Conservation (phyloP, 2,797 vertebrate genomes). For the Urocyon cinereoargenteus region DNA sequence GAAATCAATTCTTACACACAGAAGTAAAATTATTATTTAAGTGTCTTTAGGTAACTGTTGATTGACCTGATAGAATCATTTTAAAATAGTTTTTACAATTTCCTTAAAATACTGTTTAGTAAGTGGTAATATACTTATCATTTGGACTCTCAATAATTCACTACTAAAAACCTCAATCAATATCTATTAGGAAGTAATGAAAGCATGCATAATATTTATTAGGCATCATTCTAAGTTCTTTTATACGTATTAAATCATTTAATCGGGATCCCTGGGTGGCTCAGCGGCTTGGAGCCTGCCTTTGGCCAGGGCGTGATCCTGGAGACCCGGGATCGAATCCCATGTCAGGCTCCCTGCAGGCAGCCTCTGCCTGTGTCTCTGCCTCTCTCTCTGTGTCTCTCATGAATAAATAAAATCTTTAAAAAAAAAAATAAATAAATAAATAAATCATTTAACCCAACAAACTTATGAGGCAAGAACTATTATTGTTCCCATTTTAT, state of each 20-base stretch:
- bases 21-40: slow-evolving; percentile 51
- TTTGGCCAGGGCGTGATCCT: too few relatives aligned
- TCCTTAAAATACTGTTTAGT: slow-evolving; percentile 36
- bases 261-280: background rate
- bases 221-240: background rate
- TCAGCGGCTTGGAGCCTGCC: too few relatives aligned
- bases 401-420: too few relatives aligned
- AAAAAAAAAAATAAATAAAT: too few relatives aligned
- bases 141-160: slow-evolving; percentile 47
- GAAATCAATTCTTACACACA: background rate
- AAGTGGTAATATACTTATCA: background rate
- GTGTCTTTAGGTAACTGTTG: background rate
- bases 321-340: too few relatives aligned
- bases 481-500: slow-evolving; percentile 35
- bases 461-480: background rate
- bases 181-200: slow-evolving; percentile 28
- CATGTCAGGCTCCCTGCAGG: too few relatives aligned
- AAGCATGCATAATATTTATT: background rate
- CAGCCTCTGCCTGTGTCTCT: too few relatives aligned
- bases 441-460: background rate
- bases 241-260: background rate
- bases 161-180: slow-evolving; percentile 4
- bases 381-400: too few relatives aligned
- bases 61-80: slow-evolving; percentile 13
- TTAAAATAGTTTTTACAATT: slow-evolving; percentile 50